Conservation (phyloP, 2,888 invertebrate genomes). For the Penaeus monodon region DNA sequence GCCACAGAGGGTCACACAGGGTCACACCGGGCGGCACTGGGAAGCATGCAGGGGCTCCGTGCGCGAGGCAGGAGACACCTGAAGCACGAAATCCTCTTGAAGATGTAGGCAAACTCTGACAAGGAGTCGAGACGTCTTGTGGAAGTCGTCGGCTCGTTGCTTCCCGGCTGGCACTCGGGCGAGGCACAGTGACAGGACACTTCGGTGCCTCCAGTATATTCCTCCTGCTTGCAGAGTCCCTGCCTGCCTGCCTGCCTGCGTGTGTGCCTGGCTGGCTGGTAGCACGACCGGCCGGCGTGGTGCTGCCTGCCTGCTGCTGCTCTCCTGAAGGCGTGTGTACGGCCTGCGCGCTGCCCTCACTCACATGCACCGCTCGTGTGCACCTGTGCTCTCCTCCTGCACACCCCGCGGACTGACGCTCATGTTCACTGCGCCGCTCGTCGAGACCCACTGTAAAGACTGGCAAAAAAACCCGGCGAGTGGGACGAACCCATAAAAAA, state of each 20-base stretch:
- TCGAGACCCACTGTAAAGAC: constrained; percentile 59
- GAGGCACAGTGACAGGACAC: constrained; percentile 12
- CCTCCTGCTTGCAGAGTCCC: constrained; percentile 17
- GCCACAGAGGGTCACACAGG: too few species aligned
- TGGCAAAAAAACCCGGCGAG: constrained; percentile 55
- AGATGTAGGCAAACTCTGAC: too few species aligned
- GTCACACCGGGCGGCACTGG: constrained; percentile 12
- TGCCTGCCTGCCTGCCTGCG: constrained; percentile 24
- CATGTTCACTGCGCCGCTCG: constrained; percentile 59
- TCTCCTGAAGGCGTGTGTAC: constrained; percentile 23
- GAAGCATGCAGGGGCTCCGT: not conserved
- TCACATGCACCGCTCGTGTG: constrained; percentile 47
- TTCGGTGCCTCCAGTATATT: not conserved
- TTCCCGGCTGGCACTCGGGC: too few species aligned
- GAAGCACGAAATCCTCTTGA: too few species aligned
- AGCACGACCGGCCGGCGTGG: constrained; percentile 36
- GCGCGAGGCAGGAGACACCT: too few species aligned
- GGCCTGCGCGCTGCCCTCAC: constrained; percentile 43
- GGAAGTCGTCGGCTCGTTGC: too few species aligned
- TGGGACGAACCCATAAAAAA: constrained; percentile 60
- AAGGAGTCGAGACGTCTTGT: too few species aligned
- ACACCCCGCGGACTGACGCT: constrained; percentile 59
- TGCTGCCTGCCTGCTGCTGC: constrained; percentile 28
- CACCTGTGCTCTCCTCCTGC: constrained; percentile 56
- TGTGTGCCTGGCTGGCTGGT: constrained; percentile 36